Conservation (phyloP, 1,140 invertebrate genomes). For the Pachyrhynchus sulphureomaculatus region DNA sequence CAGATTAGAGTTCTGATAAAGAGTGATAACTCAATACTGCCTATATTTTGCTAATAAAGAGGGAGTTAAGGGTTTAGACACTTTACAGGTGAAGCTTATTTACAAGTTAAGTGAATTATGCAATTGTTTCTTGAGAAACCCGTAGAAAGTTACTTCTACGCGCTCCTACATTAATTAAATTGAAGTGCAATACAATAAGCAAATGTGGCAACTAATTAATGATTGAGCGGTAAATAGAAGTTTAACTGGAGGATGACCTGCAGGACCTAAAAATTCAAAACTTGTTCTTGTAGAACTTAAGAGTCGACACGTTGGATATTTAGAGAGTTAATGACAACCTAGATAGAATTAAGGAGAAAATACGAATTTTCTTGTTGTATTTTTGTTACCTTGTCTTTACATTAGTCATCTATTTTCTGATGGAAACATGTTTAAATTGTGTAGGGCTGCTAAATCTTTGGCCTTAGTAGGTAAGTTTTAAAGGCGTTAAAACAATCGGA, state of each 20-base stretch:
- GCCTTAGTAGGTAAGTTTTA: not conserved
- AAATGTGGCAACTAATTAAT: not conserved
- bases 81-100: no score
- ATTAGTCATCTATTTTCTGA: conserved; percentile 33
- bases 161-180: no score
- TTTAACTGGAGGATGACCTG: not conserved
- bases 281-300: conserved; percentile 6
- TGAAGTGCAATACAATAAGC: not conserved
- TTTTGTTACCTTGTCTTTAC: conserved; percentile 36
- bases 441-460: not conserved
- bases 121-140: no score
- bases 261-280: not conserved
- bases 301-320: conserved; percentile 1
- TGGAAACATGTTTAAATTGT: conserved; percentile 15
- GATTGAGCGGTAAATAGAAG: not conserved
- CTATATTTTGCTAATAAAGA: no score
- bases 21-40: no score
- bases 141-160: no score
- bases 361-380: conserved; percentile 27
- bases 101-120: no score
- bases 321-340: not conserved
- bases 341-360: conserved; percentile 12
- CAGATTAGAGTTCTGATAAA: not conserved
- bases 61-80: no score
- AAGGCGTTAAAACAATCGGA: no score